Base-by-base conservation (phyloP, 2,797 vertebrate genomes). In the Arnoldichthys spilopterus region DNA sequence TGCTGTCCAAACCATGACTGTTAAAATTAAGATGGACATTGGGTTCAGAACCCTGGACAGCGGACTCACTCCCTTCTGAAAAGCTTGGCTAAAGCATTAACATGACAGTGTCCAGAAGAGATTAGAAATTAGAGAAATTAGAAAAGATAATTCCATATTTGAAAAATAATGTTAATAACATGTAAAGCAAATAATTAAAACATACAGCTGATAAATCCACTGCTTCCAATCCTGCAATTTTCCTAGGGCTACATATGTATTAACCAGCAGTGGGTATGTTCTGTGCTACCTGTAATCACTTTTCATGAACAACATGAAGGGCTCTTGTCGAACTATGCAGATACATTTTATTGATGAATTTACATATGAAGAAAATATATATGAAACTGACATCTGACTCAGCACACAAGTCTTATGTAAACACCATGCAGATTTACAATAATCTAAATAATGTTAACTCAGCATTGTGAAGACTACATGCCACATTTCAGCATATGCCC, bases 401-500 rank as follows among this genome's bases (percentile, higher is more conserved):
- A 20, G 68, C 49, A 69, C 66, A 26, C 66, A 28, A 24, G 45
- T 54, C 28, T 6, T 26, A 61, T 62, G 22, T 22, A 49, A 32
- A 15, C 34, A 34, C 9, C n/a, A 56, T 58, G 64, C 26, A 58
- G 37, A 40, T 58, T 59, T 40, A 28, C 54, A 61, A 68, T 68
- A 53, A 47, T 56, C 8, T 67, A 49, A 28, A 3, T 4, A 53
- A 59, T 12, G 24, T 26, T 8, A 58, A 40, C 40, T 75, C 63
- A 73, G 75, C 74, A 64, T 16, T 51, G 47, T 72, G 24, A 6
- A 15, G 9, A 45, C n/a, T 37, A 72, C 61, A 47, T 78, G 34
- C 58, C 77, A 26, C 18, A 49, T 43, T 16, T 22, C 62, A 45
- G 56, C 30, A 78, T 66, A 71, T 32, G 53, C 63, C 15, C n/a